phyloP scores from a whole-genome alignment of 2,888 invertebrate species.

The Drosophila aldrichi region DNA sequence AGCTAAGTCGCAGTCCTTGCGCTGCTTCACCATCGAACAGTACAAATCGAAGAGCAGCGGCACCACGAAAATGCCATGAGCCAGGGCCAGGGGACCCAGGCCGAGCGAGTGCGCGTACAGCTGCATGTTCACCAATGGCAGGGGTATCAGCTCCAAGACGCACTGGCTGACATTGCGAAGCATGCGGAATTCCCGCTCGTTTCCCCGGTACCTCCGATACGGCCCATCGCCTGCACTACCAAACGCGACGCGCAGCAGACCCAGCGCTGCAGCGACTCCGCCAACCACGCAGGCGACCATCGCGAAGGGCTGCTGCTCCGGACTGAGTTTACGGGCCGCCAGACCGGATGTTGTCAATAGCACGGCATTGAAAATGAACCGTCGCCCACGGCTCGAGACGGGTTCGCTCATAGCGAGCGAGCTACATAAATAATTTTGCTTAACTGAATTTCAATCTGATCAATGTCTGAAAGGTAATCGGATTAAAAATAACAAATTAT shows the following conservation, averaged over 20 bases:
- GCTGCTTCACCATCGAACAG: conserved; percentile 48
- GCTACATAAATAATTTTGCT: conserved; percentile 28
- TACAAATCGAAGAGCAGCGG: conserved; percentile 69
- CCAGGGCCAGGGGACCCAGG: conserved; percentile 55
- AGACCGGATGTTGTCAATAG: conserved; percentile 56
- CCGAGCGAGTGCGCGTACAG: conserved; percentile 62
- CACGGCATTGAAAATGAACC: conserved; percentile 58
- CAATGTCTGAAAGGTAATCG: conserved; percentile 1
- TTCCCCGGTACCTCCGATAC: no score
- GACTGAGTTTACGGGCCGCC: conserved; percentile 42
- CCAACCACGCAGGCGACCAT: conserved; percentile 68
- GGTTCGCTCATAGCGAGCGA: conserved; percentile 56
- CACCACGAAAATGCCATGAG: conserved; percentile 70
- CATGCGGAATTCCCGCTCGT: conserved; percentile 3
- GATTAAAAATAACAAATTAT: background rate
- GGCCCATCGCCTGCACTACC: conserved; percentile 14
- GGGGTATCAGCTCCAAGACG: conserved; percentile 66
- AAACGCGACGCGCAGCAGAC: conserved; percentile 59
- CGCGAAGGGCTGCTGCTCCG: conserved; percentile 61
- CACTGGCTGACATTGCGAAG: conserved; percentile 47
- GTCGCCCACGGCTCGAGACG: conserved; percentile 48
- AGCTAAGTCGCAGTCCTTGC: conserved; percentile 46
- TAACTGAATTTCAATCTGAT: conserved; percentile 13
- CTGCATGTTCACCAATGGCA: conserved; percentile 76
- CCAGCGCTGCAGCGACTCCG: conserved; percentile 64